Evolutionary conservation across 1,140 invertebrate genomes (phyloP).

Genomic region (Bombus haemorrhoidalis): DNA sequence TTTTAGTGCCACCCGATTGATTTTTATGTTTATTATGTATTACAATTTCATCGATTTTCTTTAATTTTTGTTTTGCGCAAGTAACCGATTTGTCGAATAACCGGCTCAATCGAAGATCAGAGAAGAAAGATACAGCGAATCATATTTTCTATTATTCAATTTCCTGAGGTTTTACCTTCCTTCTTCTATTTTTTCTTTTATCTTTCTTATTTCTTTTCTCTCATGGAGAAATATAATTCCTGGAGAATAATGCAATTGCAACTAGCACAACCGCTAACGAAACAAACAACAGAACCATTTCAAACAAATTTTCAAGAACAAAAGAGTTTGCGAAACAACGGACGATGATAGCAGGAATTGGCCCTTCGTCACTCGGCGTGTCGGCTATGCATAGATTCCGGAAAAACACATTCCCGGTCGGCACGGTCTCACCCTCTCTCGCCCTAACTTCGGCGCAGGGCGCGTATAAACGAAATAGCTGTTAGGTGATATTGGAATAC

Average conservation of each 20-base stretch:
- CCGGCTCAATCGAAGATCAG: no score
- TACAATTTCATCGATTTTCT: no score
- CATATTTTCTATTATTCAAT: no score
- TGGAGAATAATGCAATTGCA: background rate
- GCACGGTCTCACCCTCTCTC: background rate
- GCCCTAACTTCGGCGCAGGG: constrained; percentile 26
- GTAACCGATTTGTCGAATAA: no score
- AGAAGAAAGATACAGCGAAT: no score
- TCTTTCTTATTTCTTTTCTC: background rate
- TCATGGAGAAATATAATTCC: background rate
- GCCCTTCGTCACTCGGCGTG: constrained; percentile 47
- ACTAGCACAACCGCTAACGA: background rate
- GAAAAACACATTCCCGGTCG: constrained; percentile 61
- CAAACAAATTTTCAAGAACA: background rate
- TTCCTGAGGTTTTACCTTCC: no score
- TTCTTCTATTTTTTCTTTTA: no score
- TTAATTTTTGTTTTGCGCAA: no score
- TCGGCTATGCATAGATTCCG: constrained; percentile 74
- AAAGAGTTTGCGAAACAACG: background rate
- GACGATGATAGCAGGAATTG: background rate
- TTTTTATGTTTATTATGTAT: no score
- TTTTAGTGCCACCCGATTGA: no score
- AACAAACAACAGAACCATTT: background rate
- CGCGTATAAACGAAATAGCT: constrained; percentile 76
- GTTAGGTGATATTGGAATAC: constrained; percentile 76